Evolutionary conservation across 2,113 vertebrate species (phyloP).

Genomic region (Nanger granti): DNA sequence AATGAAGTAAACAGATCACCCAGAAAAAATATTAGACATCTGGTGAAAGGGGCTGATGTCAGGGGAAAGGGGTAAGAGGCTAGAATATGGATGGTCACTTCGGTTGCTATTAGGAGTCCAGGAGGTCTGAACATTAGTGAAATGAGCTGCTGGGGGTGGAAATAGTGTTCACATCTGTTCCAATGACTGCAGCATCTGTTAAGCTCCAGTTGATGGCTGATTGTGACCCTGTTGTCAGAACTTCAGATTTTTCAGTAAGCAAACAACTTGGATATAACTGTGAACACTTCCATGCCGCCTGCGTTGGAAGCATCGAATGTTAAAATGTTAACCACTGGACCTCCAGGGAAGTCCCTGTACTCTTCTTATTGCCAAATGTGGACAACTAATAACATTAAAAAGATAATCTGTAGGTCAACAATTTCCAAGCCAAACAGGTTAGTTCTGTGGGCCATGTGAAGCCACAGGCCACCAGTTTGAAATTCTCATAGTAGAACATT

Average conservation of each 20-base stretch:
- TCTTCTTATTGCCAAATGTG: not conserved
- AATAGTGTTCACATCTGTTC: rapidly evolving
- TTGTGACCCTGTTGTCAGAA: not conserved
- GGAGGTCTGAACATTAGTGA: not conserved
- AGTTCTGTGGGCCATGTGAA: not conserved
- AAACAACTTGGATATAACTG: not conserved
- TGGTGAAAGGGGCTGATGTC: not conserved
- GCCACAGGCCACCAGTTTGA: not conserved
- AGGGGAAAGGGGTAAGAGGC: not conserved
- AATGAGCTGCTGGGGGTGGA: too few species aligned
- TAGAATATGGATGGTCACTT: not conserved
- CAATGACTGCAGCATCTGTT: not conserved
- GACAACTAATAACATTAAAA: not conserved
- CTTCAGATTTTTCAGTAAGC: not conserved
- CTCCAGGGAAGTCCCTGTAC: not conserved
- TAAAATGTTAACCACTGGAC: not conserved
- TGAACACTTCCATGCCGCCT: not conserved
- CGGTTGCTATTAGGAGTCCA: not conserved
- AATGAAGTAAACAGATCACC: not conserved
- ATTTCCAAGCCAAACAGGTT: not conserved
- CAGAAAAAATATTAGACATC: not conserved
- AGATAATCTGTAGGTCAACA: not conserved
- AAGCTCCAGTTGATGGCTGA: not conserved
- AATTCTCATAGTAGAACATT: not conserved
- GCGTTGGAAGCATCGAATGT: rapidly evolving